A percentile compares a stretch with the other conserved stretches of the same genome.
Evolutionary conservation across 2,888 invertebrate genomes (phyloP).

Genomic region (Heliconius ismenius): DNA sequence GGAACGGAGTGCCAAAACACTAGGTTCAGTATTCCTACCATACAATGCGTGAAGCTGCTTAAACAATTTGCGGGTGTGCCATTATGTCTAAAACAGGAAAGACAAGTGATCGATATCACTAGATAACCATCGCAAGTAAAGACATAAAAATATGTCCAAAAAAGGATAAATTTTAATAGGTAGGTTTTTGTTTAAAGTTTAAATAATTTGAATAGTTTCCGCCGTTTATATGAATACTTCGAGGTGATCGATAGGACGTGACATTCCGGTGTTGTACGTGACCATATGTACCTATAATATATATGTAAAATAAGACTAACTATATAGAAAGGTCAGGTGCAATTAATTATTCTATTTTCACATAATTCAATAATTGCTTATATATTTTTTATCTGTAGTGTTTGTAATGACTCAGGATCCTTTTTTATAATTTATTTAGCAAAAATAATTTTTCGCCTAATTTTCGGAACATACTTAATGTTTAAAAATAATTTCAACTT

Average conservation of each 20-base stretch:
- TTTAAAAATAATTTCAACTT: no score
- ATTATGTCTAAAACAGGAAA: background rate
- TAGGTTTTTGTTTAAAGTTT: background rate
- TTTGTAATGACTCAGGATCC: background rate
- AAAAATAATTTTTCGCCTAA: no score
- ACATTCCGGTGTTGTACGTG: background rate
- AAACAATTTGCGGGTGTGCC: background rate
- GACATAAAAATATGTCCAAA: slow-evolving; percentile 1
- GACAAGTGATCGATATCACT: background rate
- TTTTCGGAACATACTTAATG: no score
- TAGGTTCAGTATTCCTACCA: background rate
- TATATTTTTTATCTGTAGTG: background rate
- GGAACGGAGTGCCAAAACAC: background rate
- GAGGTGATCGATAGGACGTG: background rate
- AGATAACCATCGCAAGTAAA: background rate
- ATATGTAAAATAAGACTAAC: background rate
- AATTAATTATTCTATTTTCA: background rate
- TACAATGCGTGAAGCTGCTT: background rate
- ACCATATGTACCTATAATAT: background rate
- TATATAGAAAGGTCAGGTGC: background rate
- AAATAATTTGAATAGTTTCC: slow-evolving; percentile 8
- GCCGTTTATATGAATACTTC: background rate
- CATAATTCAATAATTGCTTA: background rate
- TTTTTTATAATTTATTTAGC: no score
- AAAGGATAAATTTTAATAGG: background rate